phyloP scores from a whole-genome alignment of 1,140 invertebrate genomes.

The Atta texana region DNA sequence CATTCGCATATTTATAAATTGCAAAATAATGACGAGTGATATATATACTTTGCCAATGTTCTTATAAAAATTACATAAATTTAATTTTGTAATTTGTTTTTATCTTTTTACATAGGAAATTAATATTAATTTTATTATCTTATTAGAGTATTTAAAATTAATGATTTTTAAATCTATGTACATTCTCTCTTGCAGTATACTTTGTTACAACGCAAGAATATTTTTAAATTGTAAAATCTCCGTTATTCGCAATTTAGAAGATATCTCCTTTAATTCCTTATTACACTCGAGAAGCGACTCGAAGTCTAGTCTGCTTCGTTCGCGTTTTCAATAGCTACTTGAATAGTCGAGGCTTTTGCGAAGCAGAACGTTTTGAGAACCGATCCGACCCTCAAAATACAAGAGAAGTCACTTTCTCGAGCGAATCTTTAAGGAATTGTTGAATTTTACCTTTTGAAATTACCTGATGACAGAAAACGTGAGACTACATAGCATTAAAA shows the following conservation, averaged over 20 bases:
- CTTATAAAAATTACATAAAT: conserved; percentile 5
- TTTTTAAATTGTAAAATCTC: conserved; percentile 9
- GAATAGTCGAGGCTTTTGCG: conserved; percentile 24
- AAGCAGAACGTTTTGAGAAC: conserved; percentile 47
- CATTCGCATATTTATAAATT: background rate
- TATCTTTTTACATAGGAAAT: background rate
- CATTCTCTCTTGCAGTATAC: background rate
- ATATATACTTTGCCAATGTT: background rate
- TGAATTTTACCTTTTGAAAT: background rate
- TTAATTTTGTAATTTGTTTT: background rate
- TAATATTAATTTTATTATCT: background rate
- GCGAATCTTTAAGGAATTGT: conserved; percentile 28
- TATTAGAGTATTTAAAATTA: background rate
- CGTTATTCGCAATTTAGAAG: background rate
- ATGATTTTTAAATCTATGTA: background rate
- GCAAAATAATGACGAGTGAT: background rate
- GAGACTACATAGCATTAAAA: background rate
- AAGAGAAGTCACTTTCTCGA: conserved; percentile 47
- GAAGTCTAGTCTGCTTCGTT: conserved; percentile 51
- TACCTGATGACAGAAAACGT: background rate
- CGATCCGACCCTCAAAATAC: conserved; percentile 43
- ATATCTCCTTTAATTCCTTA: conserved; percentile 57
- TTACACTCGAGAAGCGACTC: conserved; percentile 23
- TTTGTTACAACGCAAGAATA: background rate
- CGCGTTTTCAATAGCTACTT: conserved; percentile 58